Conservation (phyloP, 2,797 vertebrate genomes). For the Coracias cyanogaster region DNA sequence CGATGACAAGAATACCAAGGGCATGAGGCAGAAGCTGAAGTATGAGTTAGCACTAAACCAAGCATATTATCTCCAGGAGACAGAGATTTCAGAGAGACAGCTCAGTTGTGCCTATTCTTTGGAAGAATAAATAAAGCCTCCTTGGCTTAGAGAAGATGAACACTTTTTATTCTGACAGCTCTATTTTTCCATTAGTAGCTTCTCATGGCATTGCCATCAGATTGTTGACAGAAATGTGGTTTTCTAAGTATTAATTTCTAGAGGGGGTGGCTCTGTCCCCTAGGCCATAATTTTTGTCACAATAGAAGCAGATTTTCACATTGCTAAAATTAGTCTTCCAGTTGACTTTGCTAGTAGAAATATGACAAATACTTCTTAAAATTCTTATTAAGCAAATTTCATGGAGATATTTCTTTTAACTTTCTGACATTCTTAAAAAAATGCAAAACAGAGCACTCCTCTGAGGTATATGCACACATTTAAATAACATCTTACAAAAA, state of each 20-base stretch:
- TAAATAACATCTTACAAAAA: not conserved
- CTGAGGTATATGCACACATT: not conserved
- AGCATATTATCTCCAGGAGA: not conserved
- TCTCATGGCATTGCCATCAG: conserved; percentile 25
- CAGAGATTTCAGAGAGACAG: conserved; percentile 1
- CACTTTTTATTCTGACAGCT: conserved; percentile 39
- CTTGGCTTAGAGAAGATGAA: conserved; percentile 15
- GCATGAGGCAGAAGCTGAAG: not conserved
- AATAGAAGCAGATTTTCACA: conserved; percentile 45
- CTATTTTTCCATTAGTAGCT: conserved; percentile 42
- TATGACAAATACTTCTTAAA: conserved; percentile 42
- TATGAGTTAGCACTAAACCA: not conserved
- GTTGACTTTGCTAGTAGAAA: conserved; percentile 40
- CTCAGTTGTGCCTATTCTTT: conserved; percentile 12
- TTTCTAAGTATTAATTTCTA: conserved; percentile 40
- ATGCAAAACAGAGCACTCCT: not conserved
- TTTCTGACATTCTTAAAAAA: conserved; percentile 5
- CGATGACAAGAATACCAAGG: not conserved
- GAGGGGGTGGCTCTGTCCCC: conserved; percentile 12
- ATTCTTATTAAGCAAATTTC: conserved; percentile 58
- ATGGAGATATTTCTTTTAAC: not conserved
- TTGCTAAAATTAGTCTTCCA: conserved; percentile 51
- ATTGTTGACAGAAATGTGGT: conserved; percentile 38
- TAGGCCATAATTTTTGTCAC: conserved; percentile 58
- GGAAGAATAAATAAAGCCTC: conserved; percentile 34